A percentile compares a stretch with the other conserved stretches of the same genome.
phyloP scores from a whole-genome alignment of 2,888 invertebrate genomes.

The Pristionchus entomophagus region DNA sequence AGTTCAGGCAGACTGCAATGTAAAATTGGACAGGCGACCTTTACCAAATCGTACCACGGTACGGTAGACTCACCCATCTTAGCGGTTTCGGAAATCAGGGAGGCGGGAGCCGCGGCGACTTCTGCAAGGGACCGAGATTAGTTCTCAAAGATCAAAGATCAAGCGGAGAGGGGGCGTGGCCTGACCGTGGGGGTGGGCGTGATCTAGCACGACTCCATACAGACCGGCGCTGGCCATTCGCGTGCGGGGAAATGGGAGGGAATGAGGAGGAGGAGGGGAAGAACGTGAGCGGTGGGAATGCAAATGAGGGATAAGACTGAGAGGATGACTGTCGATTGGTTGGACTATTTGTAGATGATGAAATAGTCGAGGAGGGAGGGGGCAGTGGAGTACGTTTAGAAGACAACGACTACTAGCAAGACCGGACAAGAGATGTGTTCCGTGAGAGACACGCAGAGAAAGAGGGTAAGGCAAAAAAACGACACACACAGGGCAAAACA shows the following conservation, averaged over 20 bases:
- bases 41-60: background rate
- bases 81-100: background rate
- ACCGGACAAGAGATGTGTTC: no score
- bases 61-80: conserved; percentile 9
- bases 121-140: background rate
- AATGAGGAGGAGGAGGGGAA: background rate
- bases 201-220: background rate
- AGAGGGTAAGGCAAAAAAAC: conserved; percentile 44
- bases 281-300: background rate
- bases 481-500: conserved; percentile 43
- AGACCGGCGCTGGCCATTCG: conserved; percentile 36
- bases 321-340: background rate
- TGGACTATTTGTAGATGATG: background rate
- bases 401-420: background rate
- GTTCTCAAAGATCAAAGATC: background rate
- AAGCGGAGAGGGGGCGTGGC: background rate
- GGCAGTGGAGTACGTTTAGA: background rate
- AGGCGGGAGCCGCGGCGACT: background rate
- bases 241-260: background rate
- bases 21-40: no score
- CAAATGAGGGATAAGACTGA: background rate
- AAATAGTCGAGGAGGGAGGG: background rate
- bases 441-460: conserved; percentile 49
- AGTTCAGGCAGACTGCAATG: conserved; percentile 52
- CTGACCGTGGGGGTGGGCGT: background rate